phyloP scores from a whole-genome alignment of 2,113 vertebrate genomes.

The Sinocyclocheilus maitianheensis region DNA sequence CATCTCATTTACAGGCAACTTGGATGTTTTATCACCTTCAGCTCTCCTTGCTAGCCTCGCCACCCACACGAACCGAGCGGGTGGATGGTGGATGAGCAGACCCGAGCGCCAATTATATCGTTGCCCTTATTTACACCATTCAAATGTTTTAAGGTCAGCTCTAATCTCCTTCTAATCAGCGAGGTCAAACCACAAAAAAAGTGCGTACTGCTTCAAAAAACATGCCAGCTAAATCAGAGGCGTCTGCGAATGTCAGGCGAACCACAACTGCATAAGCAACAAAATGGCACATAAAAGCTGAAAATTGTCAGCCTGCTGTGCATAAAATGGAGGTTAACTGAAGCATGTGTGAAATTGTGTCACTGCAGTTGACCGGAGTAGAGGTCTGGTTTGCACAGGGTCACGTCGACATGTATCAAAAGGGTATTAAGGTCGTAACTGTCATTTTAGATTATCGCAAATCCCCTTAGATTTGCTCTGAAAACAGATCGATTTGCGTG shows the following conservation, averaged over 20 bases:
- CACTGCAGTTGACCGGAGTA: constrained; percentile 27
- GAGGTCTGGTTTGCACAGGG: constrained; percentile 19
- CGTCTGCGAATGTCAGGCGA: constrained; percentile 30
- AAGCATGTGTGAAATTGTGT: constrained; percentile 41
- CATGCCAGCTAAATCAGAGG: constrained; percentile 19
- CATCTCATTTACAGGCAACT: constrained; percentile 60
- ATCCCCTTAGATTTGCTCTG: constrained; percentile 50
- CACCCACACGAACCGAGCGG: constrained; percentile 44
- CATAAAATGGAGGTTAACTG: constrained; percentile 28
- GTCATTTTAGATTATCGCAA: constrained; percentile 30
- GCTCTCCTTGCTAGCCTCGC: constrained; percentile 56
- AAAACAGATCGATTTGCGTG: constrained; percentile 30
- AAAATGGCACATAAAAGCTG: constrained; percentile 48
- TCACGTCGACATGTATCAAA: constrained; percentile 13
- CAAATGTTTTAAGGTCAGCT: constrained; percentile 61
- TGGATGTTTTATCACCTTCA: constrained; percentile 59
- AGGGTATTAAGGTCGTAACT: constrained; percentile 29
- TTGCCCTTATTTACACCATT: constrained; percentile 60
- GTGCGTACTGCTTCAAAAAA: constrained; percentile 38
- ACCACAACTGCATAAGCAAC: constrained; percentile 41
- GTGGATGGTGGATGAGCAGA: constrained; percentile 38
- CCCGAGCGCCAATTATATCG: constrained; percentile 53
- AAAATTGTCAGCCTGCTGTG: constrained; percentile 20
- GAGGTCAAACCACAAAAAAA: constrained; percentile 59
- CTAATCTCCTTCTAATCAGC: constrained; percentile 61